Percentiles rank a stretch among this genome's conserved stretches.
These are phyloP conservation scores for Palaemon carinicauda DNA, from an alignment of 1,140 invertebrate genomes.

Conservation along the genomic window DNA sequence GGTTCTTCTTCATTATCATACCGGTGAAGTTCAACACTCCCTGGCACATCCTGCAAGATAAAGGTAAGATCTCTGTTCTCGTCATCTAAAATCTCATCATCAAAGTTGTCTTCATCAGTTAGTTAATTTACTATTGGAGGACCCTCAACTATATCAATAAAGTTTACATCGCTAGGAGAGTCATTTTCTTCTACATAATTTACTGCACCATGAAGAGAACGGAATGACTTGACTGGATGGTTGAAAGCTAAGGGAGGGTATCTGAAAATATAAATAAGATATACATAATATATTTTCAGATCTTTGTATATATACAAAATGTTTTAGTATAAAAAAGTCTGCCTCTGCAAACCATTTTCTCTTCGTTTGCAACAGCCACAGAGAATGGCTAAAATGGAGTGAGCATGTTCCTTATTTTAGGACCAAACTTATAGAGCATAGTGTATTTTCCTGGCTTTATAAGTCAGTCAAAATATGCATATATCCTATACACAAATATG, in stretches of 20 bases:
- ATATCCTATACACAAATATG: too few species aligned
- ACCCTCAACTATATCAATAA: too few species aligned
- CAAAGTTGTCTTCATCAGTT: slow-evolving; percentile 39
- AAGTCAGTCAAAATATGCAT: too few species aligned
- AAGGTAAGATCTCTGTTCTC: slow-evolving; percentile 15
- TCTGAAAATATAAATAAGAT: not conserved
- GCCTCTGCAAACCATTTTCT: not conserved
- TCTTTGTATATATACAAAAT: not conserved
- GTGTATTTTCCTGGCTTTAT: too few species aligned
- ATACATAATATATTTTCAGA: not conserved
- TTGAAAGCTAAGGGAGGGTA: not conserved
- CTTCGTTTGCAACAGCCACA: not conserved
- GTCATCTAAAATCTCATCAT: slow-evolving; percentile 41
- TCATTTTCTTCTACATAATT: slow-evolving; percentile 27
- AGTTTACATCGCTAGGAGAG: too few species aligned
- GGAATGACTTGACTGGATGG: slow-evolving; percentile 11
- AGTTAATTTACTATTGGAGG: too few species aligned
- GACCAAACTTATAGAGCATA: too few species aligned
- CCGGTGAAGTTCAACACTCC: slow-evolving; percentile 35
- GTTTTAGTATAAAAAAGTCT: not conserved
- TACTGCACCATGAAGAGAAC: slow-evolving; percentile 22
- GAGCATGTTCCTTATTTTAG: not conserved
- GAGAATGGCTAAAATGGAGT: not conserved
- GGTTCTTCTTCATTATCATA: slow-evolving; percentile 22
- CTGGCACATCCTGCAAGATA: slow-evolving; percentile 19